Conservation (phyloP, 1,140 invertebrate genomes). For the Palaemon carinicauda region DNA sequence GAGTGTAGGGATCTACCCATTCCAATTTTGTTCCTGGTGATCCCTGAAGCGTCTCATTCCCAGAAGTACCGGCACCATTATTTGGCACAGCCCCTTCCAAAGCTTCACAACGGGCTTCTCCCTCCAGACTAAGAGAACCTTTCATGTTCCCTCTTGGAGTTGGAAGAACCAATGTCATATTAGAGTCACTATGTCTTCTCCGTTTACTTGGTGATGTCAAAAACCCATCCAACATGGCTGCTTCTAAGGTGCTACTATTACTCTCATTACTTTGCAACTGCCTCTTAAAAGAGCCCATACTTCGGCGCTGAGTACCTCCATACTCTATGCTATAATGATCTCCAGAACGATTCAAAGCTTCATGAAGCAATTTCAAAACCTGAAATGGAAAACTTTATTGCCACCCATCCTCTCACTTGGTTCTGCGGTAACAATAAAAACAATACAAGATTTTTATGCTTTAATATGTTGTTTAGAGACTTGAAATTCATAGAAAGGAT, state of each 20-base stretch:
- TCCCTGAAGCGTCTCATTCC: conserved; percentile 10
- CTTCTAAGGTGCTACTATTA: conserved; percentile 48
- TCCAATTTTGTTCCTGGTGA: conserved; percentile 36
- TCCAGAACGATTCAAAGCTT: conserved; percentile 58
- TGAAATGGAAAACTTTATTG: neutral
- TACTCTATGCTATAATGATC: conserved; percentile 59
- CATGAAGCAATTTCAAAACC: conserved; percentile 57
- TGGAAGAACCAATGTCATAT: conserved; percentile 55
- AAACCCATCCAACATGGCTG: conserved; percentile 48
- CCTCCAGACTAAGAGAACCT: conserved; percentile 56
- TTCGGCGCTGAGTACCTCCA: conserved; percentile 43
- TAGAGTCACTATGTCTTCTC: conserved; percentile 56
- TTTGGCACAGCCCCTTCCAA: conserved; percentile 9
- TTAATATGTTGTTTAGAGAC: no score
- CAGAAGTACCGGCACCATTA: neutral
- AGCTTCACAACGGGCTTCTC: conserved; percentile 50
- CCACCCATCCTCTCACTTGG: neutral
- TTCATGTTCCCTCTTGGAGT: conserved; percentile 58
- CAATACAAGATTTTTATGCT: no score
- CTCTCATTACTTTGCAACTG: conserved; percentile 48
- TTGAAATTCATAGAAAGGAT: no score
- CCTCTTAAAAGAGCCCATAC: conserved; percentile 54
- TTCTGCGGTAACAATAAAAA: no score
- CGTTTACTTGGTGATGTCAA: conserved; percentile 50
- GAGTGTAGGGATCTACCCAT: conserved; percentile 51